Base-by-base conservation (phyloP, 2,113 vertebrate species). In the Toxotes jaculatrix region DNA sequence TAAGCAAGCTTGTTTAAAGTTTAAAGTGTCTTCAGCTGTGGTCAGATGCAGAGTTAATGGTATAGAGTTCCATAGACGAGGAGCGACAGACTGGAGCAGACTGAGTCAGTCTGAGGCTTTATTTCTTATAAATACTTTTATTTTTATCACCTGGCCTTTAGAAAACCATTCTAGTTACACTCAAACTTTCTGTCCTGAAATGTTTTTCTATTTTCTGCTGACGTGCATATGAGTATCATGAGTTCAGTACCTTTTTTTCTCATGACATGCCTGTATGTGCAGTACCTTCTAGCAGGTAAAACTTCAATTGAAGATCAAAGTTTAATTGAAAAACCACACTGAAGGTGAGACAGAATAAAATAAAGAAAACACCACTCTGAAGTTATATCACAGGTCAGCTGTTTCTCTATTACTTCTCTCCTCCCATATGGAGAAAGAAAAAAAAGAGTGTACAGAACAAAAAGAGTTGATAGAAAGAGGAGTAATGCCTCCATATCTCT, bases 401-500 rank as follows among this genome's bases (percentile, higher is more conserved):
- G 32, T 63, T 84, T 76, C 38, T 70, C 62, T 78, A 70, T 82
- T 74, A 76, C 60, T 61, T 71, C 23, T 73, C 47, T 76, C 61
- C 16, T 84, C 47, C 56, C 71, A 43, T 60, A 45, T 64, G 32
- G 40, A 57, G 12, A 57, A 49, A 27, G 27, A 27, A 27, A n/a
- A 47, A 75, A 64, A 13, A 36, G 27, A 72, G 14, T 8, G n/a
- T 45, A 12, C 14, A 10, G 34, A 36, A 62, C 42, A 66, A 76
- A 77, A 61, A 23, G 32, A 51, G 61, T 47, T 67, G 43, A 75
- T 49, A 42, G 63, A 74, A 47, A 76, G 59, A 66, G 51, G 36
- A 65, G 45, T 27, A 84, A 88, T 82, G 79, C 77, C 77, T 85
- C 51, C 68, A 67, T 36, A 80, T 73, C 85, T 74, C 61, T 56